Evolutionary conservation across 2,797 vertebrate genomes (phyloP).

Genomic region (Sebastes minor): DNA sequence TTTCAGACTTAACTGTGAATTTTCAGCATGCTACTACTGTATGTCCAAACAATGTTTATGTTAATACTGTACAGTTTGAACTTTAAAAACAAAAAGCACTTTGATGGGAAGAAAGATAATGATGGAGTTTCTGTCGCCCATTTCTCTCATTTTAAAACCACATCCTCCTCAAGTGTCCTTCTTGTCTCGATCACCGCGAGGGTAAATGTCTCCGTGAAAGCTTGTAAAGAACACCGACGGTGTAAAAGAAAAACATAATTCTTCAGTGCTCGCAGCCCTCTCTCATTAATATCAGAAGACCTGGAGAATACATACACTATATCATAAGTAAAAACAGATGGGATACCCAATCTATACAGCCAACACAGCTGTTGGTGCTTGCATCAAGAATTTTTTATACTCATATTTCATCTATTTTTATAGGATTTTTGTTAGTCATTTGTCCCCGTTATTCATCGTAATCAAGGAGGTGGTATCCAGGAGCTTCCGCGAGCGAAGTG

Average conservation of each 20-base stretch:
- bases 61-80: slow-evolving; percentile 71
- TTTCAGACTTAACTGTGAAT: slow-evolving; percentile 66
- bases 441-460: slow-evolving; percentile 15
- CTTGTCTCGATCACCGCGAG: slow-evolving; percentile 42
- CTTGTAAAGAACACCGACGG: neutral
- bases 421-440: slow-evolving; percentile 36
- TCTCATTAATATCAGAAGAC: slow-evolving; percentile 10
- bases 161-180: slow-evolving; percentile 73
- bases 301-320: neutral
- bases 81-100: slow-evolving; percentile 71
- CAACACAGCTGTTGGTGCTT: neutral
- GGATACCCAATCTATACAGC: neutral
- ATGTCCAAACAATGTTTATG: slow-evolving; percentile 55
- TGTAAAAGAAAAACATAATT: neutral
- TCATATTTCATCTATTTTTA: slow-evolving; percentile 42
- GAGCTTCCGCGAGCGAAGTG: slow-evolving; percentile 14
- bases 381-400: slow-evolving; percentile 23
- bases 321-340: slow-evolving; percentile 10
- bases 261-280: slow-evolving; percentile 1
- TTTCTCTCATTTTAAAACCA: slow-evolving; percentile 54
- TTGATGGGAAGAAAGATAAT: slow-evolving; percentile 63
- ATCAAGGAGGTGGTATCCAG: slow-evolving; percentile 25
- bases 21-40: slow-evolving; percentile 71
- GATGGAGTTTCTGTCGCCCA: slow-evolving; percentile 40
- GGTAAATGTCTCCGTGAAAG: slow-evolving; percentile 18